Percentiles rank a stretch among this genome's conserved stretches.
Evolutionary conservation across 2,113 vertebrate genomes (phyloP).

Genomic region (Phrynosoma blainvillii): DNA sequence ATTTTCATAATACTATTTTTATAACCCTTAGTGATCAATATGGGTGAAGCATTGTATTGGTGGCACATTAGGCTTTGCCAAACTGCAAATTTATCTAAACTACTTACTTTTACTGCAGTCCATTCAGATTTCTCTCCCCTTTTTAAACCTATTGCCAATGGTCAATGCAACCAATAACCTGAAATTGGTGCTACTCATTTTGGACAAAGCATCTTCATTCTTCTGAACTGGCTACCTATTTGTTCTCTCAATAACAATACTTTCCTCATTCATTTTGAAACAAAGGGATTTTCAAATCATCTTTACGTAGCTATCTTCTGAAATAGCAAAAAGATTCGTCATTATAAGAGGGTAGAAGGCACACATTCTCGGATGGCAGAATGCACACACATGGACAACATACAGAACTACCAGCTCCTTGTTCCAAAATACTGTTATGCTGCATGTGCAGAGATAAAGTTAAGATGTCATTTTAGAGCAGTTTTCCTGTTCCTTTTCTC

Average conservation of each 20-base stretch:
- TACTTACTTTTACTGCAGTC: neutral
- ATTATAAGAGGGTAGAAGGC: neutral
- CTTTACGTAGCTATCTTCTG: neutral
- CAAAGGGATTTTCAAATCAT: slow-evolving; percentile 2
- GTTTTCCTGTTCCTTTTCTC: neutral
- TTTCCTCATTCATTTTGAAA: slow-evolving; percentile 3
- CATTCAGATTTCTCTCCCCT: neutral
- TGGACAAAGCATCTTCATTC: neutral
- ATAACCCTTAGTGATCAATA: neutral
- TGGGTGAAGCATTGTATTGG: neutral
- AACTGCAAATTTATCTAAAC: neutral
- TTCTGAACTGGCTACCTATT: slow-evolving; percentile 6
- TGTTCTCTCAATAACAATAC: neutral
- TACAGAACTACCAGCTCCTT: neutral
- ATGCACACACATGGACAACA: neutral
- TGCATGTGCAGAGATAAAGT: neutral
- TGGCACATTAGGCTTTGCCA: neutral
- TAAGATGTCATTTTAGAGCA: neutral
- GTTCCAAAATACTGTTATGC: neutral
- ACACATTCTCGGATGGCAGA: neutral
- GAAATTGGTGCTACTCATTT: neutral
- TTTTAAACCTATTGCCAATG: neutral
- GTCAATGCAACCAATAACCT: neutral
- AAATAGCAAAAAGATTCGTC: neutral
- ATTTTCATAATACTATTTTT: neutral